Evolutionary conservation across 2,113 vertebrate genomes (phyloP).

Genomic region (Rhinoderma darwinii): DNA sequence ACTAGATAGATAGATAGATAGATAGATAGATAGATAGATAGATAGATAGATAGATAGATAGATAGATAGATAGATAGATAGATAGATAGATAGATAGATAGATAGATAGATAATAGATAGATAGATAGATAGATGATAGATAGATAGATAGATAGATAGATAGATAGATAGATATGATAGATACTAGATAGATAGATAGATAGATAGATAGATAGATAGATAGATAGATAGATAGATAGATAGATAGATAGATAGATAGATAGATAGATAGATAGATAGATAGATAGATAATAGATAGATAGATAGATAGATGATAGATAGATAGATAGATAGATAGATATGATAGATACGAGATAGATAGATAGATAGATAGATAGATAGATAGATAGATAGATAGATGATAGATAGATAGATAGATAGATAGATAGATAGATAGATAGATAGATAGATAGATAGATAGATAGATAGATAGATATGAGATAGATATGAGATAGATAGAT

Average conservation of each 20-base stretch:
- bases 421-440: no score
- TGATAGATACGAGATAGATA: neutral
- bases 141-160: no score
- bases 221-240: no score
- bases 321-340: neutral
- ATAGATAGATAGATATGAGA: no score
- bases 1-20: neutral
- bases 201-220: no score
- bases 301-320: neutral
- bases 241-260: neutral
- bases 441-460: no score
- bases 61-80: neutral
- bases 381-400: no score
- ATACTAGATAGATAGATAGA: no score
- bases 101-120: no score
- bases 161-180: no score
- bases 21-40: slow-evolving; percentile 1
- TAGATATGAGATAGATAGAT: neutral
- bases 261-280: neutral
- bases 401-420: no score
- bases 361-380: neutral
- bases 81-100: neutral
- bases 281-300: slow-evolving; percentile 14
- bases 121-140: no score
- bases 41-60: slow-evolving; percentile 1